Evolutionary conservation across 2,113 vertebrate species (phyloP).

Genomic region (Platysteira castanea): DNA sequence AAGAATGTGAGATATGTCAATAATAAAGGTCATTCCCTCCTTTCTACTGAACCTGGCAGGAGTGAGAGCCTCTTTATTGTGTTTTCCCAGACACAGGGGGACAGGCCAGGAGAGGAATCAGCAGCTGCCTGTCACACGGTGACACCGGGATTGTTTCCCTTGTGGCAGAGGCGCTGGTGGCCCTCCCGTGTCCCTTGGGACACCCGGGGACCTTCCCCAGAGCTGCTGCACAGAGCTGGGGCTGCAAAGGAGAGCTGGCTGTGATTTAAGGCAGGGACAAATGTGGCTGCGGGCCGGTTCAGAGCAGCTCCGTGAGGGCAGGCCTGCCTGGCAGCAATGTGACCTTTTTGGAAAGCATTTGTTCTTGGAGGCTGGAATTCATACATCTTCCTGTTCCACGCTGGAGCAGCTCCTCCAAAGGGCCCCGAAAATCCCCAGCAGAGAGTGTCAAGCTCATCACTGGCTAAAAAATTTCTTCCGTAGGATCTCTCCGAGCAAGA

Average conservation of each 20-base stretch:
- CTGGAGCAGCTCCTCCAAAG: background rate
- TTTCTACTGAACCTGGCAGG: no score
- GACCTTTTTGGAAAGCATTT: conserved; percentile 16
- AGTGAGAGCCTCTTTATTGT: no score
- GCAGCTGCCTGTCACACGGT: accelerated
- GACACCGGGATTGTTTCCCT: background rate
- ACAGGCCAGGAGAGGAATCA: accelerated
- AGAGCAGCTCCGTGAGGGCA: background rate
- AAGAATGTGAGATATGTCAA: no score
- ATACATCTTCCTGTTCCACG: background rate
- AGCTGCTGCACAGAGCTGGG: background rate
- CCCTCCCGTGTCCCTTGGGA: background rate
- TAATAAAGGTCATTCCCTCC: no score
- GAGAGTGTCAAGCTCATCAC: background rate
- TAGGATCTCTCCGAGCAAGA: background rate
- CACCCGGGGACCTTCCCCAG: background rate
- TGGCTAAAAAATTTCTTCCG: background rate
- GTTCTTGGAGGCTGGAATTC: background rate
- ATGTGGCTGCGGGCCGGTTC: background rate
- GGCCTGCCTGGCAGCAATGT: background rate
- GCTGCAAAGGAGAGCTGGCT: background rate
- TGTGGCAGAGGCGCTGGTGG: background rate
- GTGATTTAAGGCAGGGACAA: background rate
- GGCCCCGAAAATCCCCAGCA: background rate
- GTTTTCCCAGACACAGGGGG: no score